These are phyloP conservation scores for Amphiprion ocellaris DNA, from an alignment of 2,113 vertebrate genomes.

Conservation along the genomic window DNA sequence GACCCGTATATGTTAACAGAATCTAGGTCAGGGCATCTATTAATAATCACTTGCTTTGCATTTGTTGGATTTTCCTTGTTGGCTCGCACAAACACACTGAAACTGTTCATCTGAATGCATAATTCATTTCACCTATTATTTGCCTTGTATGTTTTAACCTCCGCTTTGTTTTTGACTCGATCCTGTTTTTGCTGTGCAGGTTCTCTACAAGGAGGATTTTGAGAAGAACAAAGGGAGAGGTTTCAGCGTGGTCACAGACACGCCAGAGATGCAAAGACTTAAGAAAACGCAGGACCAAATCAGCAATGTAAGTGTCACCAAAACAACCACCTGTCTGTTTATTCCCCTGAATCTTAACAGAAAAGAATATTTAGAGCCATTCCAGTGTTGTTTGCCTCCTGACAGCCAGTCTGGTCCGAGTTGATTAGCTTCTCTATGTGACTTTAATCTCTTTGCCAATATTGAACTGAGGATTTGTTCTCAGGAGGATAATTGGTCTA, in stretches of 20 bases:
- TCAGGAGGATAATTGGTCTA: slow-evolving; percentile 4
- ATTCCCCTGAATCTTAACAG: neutral
- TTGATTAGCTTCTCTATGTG: slow-evolving; percentile 11
- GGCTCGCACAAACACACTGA: neutral
- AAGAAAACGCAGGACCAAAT: slow-evolving; percentile 97
- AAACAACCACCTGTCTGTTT: neutral
- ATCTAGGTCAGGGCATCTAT: slow-evolving; percentile 46
- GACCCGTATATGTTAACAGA: slow-evolving; percentile 1
- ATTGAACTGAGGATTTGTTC: slow-evolving; percentile 20
- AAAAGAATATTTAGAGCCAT: slow-evolving; percentile 4
- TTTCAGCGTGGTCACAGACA: slow-evolving; percentile 94
- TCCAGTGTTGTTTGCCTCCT: neutral
- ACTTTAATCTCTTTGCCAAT: slow-evolving; percentile 14
- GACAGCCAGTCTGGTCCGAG: slow-evolving; percentile 3
- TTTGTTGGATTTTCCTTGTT: slow-evolving; percentile 36
- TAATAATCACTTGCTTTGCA: slow-evolving; percentile 28
- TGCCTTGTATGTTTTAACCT: neutral
- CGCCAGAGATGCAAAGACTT: slow-evolving; percentile 95
- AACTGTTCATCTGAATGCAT: neutral
- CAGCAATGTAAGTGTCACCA: slow-evolving; percentile 91
- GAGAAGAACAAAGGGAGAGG: slow-evolving; percentile 98
- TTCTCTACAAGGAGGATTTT: slow-evolving; percentile 97
- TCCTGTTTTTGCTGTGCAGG: slow-evolving; percentile 78
- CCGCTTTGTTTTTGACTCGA: neutral
- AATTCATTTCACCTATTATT: neutral